Percentiles rank a stretch among this genome's conserved stretches.
Evolutionary conservation across 2,888 invertebrate genomes (phyloP).

Genomic region (Trachelus stipa): DNA sequence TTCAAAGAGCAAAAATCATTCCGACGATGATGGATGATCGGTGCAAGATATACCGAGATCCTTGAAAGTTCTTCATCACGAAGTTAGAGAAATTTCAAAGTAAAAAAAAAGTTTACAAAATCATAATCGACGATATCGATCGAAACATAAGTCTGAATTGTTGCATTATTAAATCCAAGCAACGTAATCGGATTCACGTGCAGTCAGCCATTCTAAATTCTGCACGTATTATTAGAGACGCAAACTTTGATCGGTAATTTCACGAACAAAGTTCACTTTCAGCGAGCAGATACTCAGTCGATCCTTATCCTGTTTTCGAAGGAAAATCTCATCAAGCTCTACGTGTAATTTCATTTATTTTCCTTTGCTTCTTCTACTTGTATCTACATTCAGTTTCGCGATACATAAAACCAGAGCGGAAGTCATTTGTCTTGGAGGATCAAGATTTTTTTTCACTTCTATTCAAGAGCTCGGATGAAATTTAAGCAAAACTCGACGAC

Average conservation of each 20-base stretch:
- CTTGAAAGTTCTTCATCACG: too few relatives aligned
- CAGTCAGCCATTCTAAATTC: too few relatives aligned
- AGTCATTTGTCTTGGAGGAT: neutral
- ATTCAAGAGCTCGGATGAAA: neutral
- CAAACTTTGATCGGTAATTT: neutral
- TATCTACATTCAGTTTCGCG: neutral
- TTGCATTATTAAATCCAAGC: too few relatives aligned
- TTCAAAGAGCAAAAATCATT: too few relatives aligned
- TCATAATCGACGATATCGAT: too few relatives aligned
- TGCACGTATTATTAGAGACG: neutral
- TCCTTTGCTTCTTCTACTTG: neutral
- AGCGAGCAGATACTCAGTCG: neutral
- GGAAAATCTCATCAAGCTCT: neutral
- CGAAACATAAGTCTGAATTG: too few relatives aligned
- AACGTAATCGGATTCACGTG: too few relatives aligned
- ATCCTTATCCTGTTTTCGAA: neutral
- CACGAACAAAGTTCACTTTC: neutral
- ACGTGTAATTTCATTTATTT: neutral
- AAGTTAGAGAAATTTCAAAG: too few relatives aligned
- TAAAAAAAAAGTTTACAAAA: too few relatives aligned
- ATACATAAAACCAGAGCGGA: neutral
- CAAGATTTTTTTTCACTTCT: neutral
- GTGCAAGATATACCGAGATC: too few relatives aligned
- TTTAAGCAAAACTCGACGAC: neutral
- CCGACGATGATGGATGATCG: too few relatives aligned